Evolutionary conservation across 2,888 invertebrate species (phyloP).

Genomic region (Aleiodes leptofemur): DNA sequence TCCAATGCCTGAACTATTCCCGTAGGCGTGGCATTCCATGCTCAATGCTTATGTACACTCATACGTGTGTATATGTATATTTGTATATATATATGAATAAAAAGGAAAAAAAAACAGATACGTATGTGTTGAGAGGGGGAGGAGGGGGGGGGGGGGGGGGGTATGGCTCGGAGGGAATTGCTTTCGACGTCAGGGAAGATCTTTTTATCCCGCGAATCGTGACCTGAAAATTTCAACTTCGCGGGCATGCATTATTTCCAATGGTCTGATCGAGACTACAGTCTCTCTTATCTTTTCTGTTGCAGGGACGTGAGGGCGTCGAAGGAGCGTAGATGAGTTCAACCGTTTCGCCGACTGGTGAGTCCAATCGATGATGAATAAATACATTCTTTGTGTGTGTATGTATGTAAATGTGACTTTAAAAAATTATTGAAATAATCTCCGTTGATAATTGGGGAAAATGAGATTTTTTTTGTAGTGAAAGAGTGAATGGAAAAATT

Average conservation of each 20-base stretch:
- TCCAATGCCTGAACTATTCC: conserved; percentile 30
- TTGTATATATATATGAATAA: conserved; percentile 21
- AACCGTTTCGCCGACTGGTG: conserved; percentile 65
- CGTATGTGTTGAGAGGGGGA: conserved; percentile 1
- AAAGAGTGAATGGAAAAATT: too few species aligned
- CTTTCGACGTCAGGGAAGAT: conserved; percentile 47
- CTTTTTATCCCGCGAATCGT: conserved; percentile 47
- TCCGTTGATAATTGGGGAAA: not conserved
- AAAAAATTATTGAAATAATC: conserved; percentile 23
- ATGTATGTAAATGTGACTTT: not conserved
- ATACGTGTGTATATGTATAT: conserved; percentile 27
- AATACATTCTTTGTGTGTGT: conserved; percentile 8
- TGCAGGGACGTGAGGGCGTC: conserved; percentile 64
- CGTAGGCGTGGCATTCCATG: conserved; percentile 38
- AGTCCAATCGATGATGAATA: conserved; percentile 54
- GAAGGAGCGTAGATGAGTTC: conserved; percentile 70
- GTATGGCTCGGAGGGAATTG: conserved; percentile 44
- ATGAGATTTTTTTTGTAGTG: too few species aligned
- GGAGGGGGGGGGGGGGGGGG: not conserved
- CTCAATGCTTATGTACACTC: conserved; percentile 31
- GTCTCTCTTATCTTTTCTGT: conserved; percentile 53
- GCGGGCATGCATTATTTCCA: conserved; percentile 47
- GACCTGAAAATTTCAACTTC: conserved; percentile 49
- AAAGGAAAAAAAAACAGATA: not conserved
- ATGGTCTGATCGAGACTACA: conserved; percentile 40